Percentiles rank a stretch among this genome's conserved stretches.
These are phyloP conservation scores for Yponomeuta malinellus DNA, from an alignment of 2,888 invertebrate genomes.

Conservation along the genomic window DNA sequence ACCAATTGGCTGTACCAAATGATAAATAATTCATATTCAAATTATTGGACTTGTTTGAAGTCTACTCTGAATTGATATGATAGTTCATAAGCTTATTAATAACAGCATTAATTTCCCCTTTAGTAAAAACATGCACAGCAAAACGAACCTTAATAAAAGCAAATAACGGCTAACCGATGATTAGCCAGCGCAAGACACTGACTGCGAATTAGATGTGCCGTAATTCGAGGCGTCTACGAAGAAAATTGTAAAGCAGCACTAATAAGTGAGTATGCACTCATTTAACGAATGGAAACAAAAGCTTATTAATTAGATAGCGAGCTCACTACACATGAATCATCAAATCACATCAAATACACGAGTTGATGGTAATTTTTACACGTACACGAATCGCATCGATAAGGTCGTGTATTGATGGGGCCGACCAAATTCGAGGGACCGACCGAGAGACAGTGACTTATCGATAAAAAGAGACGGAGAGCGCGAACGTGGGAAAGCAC, in stretches of 20 bases:
- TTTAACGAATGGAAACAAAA: no score
- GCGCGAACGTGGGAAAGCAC: slow-evolving; percentile 11
- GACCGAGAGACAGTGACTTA: slow-evolving; percentile 5
- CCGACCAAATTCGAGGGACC: slow-evolving; percentile 1
- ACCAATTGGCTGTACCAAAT: no score
- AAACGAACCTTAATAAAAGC: no score
- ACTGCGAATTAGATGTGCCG: not conserved
- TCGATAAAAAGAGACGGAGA: slow-evolving; percentile 10
- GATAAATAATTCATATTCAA: no score
- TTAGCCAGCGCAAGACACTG: not conserved
- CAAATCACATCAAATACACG: not conserved
- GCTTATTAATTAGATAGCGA: no score
- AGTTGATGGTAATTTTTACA: not conserved
- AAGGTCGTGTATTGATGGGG: not conserved
- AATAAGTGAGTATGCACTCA: not conserved
- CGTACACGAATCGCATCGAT: not conserved
- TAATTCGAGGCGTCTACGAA: not conserved
- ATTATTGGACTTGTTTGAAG: no score
- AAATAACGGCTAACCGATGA: not conserved
- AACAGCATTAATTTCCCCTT: no score
- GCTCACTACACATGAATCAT: no score
- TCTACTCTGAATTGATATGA: no score
- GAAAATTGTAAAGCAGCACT: not conserved
- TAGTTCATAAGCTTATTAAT: no score
- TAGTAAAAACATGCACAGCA: no score